Evolutionary conservation across 53 echinoderm and acorn worm genomes (phyloP).

Genomic region (Apostichopus leukothele): DNA sequence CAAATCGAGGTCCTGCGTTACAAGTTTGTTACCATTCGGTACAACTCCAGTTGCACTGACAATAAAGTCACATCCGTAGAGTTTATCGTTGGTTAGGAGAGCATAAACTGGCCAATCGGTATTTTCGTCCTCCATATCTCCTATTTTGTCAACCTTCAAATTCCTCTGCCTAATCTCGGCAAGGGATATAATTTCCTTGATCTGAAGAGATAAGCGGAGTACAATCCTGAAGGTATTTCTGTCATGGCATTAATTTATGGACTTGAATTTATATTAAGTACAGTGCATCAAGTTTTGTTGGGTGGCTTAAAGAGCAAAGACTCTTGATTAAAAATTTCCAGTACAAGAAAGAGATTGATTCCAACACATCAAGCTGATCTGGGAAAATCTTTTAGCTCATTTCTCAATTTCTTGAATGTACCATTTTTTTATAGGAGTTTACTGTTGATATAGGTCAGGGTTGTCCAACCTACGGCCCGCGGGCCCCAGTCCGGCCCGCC

Average conservation of each 20-base stretch:
- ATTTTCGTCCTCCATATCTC: background rate
- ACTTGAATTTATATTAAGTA: background rate
- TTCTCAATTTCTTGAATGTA: no score
- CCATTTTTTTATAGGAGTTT: no score
- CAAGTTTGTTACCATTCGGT: constrained; percentile 55
- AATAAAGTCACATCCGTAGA: constrained; percentile 91
- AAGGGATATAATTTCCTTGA: constrained; percentile 59
- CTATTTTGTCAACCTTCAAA: constrained; percentile 29
- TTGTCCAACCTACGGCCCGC: no score
- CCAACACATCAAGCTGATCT: no score
- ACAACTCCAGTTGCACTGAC: constrained; percentile 92
- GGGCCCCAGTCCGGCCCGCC: no score
- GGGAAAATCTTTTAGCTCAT: no score
- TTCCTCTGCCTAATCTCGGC: constrained; percentile 42
- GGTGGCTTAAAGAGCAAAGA: no score
- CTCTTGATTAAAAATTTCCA: no score
- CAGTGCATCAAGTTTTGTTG: no score
- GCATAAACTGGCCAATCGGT: constrained; percentile 81
- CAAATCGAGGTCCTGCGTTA: constrained; percentile 16
- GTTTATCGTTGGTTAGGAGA: constrained; percentile 74
- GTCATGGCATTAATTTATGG: no score
- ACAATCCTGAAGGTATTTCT: background rate
- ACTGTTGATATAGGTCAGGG: no score
- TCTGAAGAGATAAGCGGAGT: constrained; percentile 29
- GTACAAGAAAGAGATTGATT: no score